Conservation (phyloP, 2,113 vertebrate species). For the Mus pahari region DNA sequence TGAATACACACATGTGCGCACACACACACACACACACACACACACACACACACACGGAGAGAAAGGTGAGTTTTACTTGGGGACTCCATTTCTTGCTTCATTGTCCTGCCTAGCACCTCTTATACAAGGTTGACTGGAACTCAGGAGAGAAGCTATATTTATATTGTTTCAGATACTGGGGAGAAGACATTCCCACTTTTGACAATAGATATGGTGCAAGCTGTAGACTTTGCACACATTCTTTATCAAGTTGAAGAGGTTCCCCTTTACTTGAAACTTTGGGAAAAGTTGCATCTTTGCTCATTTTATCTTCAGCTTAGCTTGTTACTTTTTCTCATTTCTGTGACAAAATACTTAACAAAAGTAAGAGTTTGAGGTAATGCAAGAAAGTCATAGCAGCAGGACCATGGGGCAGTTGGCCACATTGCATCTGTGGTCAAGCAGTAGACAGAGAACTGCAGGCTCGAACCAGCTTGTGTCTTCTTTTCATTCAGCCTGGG, state of each 20-base stretch:
- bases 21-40: neutral
- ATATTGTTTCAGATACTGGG: neutral
- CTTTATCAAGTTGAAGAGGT: neutral
- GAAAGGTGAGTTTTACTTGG: neutral
- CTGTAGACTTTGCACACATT: neutral
- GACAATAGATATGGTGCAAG: neutral
- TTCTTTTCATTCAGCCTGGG: neutral
- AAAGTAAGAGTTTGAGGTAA: neutral
- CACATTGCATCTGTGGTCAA: neutral
- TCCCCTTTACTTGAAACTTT: neutral
- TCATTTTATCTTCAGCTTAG: neutral
- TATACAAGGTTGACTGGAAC: neutral
- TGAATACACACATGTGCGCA: neutral
- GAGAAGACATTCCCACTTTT: neutral
- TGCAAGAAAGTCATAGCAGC: neutral
- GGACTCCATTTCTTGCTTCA: neutral
- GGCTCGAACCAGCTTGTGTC: neutral
- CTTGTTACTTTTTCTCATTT: neutral
- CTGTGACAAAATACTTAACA: neutral
- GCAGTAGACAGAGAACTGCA: neutral
- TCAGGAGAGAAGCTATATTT: neutral
- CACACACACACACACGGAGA: neutral
- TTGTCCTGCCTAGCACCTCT: neutral
- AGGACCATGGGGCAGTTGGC: neutral
- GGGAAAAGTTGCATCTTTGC: neutral